Base-by-base conservation (phyloP, 2,888 invertebrate species). In the Pyrrhia umbra region DNA sequence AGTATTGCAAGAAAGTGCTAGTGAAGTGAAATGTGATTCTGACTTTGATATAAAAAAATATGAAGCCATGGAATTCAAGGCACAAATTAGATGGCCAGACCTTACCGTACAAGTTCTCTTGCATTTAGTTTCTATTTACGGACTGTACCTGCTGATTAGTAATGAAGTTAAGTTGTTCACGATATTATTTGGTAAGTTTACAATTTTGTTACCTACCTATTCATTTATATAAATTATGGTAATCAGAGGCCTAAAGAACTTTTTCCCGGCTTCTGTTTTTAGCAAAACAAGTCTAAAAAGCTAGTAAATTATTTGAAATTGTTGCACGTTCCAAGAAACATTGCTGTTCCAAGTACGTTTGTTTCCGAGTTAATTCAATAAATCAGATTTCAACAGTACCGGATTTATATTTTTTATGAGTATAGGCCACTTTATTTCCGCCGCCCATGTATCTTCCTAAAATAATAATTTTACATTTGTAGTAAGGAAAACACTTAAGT, bases 41-140 rank as follows among this genome's bases (percentile, higher is more conserved):
- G 91, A 90, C 56, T 95, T 95, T 72, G 92, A 95, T 61, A 69
- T 95, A 63, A 84, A 77, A 59, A 84, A 89, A 77, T 95, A 92
- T 82, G 93, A 95, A 81, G 86, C 88, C 20, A 90, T 92, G 83
- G 90, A 93, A 69, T 97, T 97, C 80, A 92, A 89, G 65, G 95
- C 97, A 2, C 91, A 91, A 76, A 96, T 97, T 63, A 95, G 96
- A 86, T 97, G 97, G 97, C 97, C 96, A 0, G 97, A 97, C 87
- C 90, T 97, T 1, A 85, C 91, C 15, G 97, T 95, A 18, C 97
- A 97, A 92, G 78, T 96, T 66, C 96, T 96, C 77, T 93, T 97
- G 82, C 97, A 97, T 89, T 86, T 86, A 62, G 97, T 97, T 30
- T 96, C 96, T 71, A 75, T 97, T 39, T 97, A 97, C 84, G 97